Evolutionary conservation across 1,140 invertebrate species (phyloP).

Genomic region (Drosophila suzukii): DNA sequence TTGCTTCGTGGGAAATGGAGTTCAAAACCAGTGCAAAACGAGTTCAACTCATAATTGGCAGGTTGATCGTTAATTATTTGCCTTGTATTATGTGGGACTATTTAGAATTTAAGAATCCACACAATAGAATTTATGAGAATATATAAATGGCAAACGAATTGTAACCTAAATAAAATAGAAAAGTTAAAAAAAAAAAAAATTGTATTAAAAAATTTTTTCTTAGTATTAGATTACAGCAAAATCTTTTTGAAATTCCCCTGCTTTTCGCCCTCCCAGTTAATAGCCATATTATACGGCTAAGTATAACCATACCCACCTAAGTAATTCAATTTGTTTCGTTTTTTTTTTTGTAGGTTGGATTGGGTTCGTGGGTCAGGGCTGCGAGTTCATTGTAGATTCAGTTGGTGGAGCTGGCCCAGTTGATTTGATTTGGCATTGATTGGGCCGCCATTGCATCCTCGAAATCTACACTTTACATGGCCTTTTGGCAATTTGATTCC

Average conservation of each 20-base stretch:
- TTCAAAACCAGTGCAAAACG: constrained; percentile 7
- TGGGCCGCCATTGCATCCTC: neutral
- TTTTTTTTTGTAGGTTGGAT: neutral
- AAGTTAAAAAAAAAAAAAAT: too few relatives aligned
- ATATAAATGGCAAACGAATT: neutral
- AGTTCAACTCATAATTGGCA: constrained; percentile 36
- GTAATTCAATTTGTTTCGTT: constrained; percentile 45
- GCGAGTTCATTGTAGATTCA: constrained; percentile 50
- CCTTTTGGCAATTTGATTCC: constrained; percentile 42
- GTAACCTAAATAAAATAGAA: too few relatives aligned
- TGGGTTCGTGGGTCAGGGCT: constrained; percentile 1
- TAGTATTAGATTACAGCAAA: neutral
- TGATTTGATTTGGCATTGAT: constrained; percentile 50
- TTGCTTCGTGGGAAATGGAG: constrained; percentile 3
- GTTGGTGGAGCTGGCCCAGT: constrained; percentile 3
- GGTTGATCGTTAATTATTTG: neutral
- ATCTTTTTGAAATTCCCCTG: constrained; percentile 15
- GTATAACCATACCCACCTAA: constrained; percentile 26
- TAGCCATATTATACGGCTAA: constrained; percentile 7
- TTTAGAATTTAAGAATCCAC: neutral
- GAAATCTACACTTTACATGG: constrained; percentile 1
- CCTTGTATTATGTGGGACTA: neutral
- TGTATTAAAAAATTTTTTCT: too few relatives aligned
- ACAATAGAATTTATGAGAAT: neutral
- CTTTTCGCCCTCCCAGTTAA: neutral